A percentile compares a stretch with the other conserved stretches of the same genome.
Conservation (phyloP, 2,888 invertebrate genomes). For the Tiliacea citrago region DNA sequence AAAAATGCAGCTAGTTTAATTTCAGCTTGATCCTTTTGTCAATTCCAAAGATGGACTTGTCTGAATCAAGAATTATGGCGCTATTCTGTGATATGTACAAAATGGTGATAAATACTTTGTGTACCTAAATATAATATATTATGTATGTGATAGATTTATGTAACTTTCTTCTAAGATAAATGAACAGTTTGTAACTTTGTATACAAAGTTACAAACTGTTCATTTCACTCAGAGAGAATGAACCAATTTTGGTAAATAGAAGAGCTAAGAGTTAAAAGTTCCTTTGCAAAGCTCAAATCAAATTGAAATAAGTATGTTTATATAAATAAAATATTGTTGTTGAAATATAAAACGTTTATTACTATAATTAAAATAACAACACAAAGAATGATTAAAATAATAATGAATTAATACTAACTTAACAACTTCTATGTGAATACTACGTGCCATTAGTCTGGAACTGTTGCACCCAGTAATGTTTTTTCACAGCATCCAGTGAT, state of each 20-base stretch:
- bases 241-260: conserved; percentile 4
- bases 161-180: not conserved
- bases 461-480: conserved; percentile 93
- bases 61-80: conserved; percentile 94
- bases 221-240: not conserved
- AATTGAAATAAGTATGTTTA: conserved; percentile 14
- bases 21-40: too few species aligned
- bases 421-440: conserved; percentile 51
- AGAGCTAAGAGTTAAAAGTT: not conserved
- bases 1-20: too few species aligned
- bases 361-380: not conserved
- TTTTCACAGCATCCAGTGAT: conserved; percentile 92
- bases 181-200: not conserved
- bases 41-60: conserved; percentile 92
- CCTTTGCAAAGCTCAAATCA: conserved; percentile 15
- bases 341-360: conserved; percentile 65
- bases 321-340: conserved; percentile 59
- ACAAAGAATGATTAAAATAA: conserved; percentile 53
- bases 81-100: conserved; percentile 64
- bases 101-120: conserved; percentile 24
- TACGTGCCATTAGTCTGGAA: conserved; percentile 67
- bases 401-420: conserved; percentile 66
- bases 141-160: not conserved
- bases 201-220: too few species aligned
- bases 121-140: too few species aligned